Evolutionary conservation across 2,888 invertebrate species (phyloP).

Genomic region (Parnassius glacialis): DNA sequence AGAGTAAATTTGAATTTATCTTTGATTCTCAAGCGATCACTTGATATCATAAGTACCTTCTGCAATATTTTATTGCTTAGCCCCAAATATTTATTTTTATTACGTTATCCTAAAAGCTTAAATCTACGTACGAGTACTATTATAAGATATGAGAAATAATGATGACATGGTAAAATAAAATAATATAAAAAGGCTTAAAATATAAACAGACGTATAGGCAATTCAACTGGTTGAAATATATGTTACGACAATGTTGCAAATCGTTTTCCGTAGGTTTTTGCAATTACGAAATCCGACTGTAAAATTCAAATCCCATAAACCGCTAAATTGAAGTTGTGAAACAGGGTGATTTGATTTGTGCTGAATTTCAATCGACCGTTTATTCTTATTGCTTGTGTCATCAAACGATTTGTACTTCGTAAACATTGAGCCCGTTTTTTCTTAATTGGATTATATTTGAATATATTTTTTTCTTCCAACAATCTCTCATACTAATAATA

Average conservation of each 20-base stretch:
- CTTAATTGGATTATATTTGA: constrained; percentile 4
- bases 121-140: too few species aligned
- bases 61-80: constrained; percentile 23
- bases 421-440: constrained; percentile 11
- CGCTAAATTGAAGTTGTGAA: constrained; percentile 61
- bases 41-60: constrained; percentile 10
- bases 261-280: constrained; percentile 24
- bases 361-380: constrained; percentile 53
- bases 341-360: constrained; percentile 58
- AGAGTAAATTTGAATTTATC: constrained; percentile 17
- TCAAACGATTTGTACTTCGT: constrained; percentile 29
- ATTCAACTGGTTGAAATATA: too few species aligned
- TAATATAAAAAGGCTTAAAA: too few species aligned
- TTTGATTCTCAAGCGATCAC: constrained; percentile 17
- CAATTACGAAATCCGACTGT: constrained; percentile 58
- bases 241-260: too few species aligned
- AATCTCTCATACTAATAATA: constrained; percentile 5
- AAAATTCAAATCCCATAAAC: constrained; percentile 64
- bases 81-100: constrained; percentile 11
- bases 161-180: too few species aligned
- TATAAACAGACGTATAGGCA: too few species aligned
- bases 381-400: constrained; percentile 36
- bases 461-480: not conserved
- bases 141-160: too few species aligned
- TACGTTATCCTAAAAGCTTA: not conserved